These are phyloP conservation scores for Zoanthus solanderi DNA, from an alignment of 92 coral and sea anemone species.

Conservation along the genomic window DNA sequence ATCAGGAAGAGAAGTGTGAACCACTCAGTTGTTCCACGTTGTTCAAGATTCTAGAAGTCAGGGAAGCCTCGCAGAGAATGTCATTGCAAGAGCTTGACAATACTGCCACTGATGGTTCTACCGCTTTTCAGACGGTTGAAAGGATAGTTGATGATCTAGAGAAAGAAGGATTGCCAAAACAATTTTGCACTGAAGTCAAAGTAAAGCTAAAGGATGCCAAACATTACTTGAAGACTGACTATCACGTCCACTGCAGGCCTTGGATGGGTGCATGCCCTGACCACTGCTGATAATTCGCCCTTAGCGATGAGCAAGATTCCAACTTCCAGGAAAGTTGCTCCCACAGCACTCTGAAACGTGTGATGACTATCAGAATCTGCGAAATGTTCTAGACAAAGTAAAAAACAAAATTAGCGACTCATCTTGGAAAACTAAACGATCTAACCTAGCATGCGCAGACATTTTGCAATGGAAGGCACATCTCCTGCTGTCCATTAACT, in stretches of 20 bases:
- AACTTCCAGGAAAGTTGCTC: slow-evolving; percentile 47
- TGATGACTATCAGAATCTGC: slow-evolving; percentile 3
- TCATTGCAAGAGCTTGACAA: background rate
- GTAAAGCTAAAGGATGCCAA: too few species aligned
- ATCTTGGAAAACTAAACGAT: slow-evolving; percentile 47
- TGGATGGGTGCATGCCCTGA: too few species aligned
- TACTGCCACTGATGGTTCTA: background rate
- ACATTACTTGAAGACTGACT: slow-evolving; percentile 11
- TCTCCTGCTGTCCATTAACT: slow-evolving; percentile 25
- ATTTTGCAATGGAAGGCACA: slow-evolving; percentile 35
- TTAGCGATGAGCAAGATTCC: background rate
- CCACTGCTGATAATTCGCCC: too few species aligned
- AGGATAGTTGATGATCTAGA: slow-evolving; percentile 7
- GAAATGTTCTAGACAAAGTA: slow-evolving; percentile 42
- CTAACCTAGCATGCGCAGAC: slow-evolving; percentile 38
- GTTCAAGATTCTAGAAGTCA: too few species aligned
- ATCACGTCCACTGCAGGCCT: slow-evolving; percentile 63
- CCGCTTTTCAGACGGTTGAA: slow-evolving; percentile 1
- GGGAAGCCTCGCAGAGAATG: background rate
- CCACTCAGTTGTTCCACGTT: too few species aligned
- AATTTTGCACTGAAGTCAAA: too few species aligned
- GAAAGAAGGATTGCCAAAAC: slow-evolving; percentile 34
- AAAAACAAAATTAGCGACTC: slow-evolving; percentile 19
- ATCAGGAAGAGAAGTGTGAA: too few species aligned
- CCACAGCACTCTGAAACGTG: slow-evolving; percentile 13